Evolutionary conservation across 2,113 vertebrate species (phyloP).

Genomic region (Carassius carassius): DNA sequence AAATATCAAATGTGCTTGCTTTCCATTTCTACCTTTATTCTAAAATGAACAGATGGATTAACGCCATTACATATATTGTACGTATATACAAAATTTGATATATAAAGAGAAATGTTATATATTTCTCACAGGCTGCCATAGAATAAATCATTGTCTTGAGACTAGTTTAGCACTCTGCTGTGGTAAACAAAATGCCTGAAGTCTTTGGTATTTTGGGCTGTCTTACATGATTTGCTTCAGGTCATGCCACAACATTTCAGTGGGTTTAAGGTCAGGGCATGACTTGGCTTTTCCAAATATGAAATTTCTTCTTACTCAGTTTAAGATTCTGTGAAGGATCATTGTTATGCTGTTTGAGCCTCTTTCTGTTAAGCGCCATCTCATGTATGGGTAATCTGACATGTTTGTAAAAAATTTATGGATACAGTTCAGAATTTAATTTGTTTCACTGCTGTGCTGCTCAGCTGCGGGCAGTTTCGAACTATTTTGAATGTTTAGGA

Average conservation of each 20-base stretch:
- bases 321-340: not conserved
- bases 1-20: not conserved
- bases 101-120: not conserved
- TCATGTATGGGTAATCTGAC: conserved; percentile 12
- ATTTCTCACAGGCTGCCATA: not conserved
- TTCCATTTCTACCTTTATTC: not conserved
- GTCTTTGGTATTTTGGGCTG: not conserved
- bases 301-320: no score
- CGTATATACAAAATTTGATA: not conserved
- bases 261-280: conserved; percentile 9
- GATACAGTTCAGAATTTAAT: not conserved
- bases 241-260: conserved; percentile 16
- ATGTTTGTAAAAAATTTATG: not conserved
- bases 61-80: not conserved
- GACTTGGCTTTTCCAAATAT: conserved; percentile 1
- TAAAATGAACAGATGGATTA: not conserved
- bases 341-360: not conserved
- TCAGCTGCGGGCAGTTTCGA: not conserved
- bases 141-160: not conserved
- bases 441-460: not conserved
- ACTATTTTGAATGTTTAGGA: not conserved
- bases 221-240: conserved; percentile 3
- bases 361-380: not conserved
- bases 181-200: conserved; percentile 4
- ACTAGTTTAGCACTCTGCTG: not conserved